Percentiles rank a stretch among this genome's conserved stretches.
Conservation (phyloP, 2,888 invertebrate genomes). For the Neoitamus cyanurus region DNA sequence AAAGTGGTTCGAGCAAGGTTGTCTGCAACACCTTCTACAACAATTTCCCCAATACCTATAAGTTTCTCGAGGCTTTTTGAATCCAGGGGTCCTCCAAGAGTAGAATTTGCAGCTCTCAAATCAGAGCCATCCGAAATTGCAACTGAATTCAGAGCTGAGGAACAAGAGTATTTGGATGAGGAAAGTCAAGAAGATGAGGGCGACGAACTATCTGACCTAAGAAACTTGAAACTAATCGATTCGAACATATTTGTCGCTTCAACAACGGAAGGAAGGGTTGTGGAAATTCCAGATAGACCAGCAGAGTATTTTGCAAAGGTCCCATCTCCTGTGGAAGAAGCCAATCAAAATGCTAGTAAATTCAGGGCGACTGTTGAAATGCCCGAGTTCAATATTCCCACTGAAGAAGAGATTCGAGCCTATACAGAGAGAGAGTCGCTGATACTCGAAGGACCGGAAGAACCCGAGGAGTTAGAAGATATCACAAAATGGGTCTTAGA, state of each 20-base stretch:
- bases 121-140: slow-evolving; percentile 40
- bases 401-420: slow-evolving; percentile 58
- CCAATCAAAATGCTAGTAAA: slow-evolving; percentile 58
- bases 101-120: slow-evolving; percentile 48
- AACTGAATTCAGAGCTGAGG: not conserved
- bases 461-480: slow-evolving; percentile 55
- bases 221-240: slow-evolving; percentile 24
- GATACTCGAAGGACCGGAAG: slow-evolving; percentile 60
- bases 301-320: slow-evolving; percentile 61
- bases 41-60: not conserved
- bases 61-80: not conserved
- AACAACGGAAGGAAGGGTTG: slow-evolving; percentile 56
- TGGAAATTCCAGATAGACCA: slow-evolving; percentile 60
- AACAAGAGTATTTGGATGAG: not conserved
- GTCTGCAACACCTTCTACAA: not conserved
- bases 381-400: slow-evolving; percentile 54
- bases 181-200: not conserved
- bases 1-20: slow-evolving; percentile 9
- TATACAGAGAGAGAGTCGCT: slow-evolving; percentile 55
- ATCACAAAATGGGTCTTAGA: slow-evolving; percentile 42
- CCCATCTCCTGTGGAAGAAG: slow-evolving; percentile 59
- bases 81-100: slow-evolving; percentile 19
- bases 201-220: not conserved
- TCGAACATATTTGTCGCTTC: slow-evolving; percentile 53
- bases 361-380: slow-evolving; percentile 53